phyloP scores from a whole-genome alignment of 2,888 invertebrate genomes.

The Leucoptera coffeella region DNA sequence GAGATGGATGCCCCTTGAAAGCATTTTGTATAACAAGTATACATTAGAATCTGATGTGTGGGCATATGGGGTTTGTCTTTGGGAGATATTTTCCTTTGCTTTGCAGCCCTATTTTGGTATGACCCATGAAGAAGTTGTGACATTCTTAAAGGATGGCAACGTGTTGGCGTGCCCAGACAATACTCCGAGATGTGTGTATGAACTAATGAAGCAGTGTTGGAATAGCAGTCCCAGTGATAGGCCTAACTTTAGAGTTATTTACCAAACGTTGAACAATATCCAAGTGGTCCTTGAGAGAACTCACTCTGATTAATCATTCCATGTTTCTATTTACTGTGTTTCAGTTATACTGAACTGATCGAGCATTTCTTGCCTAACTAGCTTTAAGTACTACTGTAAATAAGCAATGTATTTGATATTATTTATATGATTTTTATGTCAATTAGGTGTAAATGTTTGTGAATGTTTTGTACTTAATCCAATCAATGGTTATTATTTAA shows the following conservation, averaged over 20 bases:
- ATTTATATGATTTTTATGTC: constrained; percentile 7
- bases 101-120: constrained; percentile 95
- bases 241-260: constrained; percentile 79
- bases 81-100: constrained; percentile 96
- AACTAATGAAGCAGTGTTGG: constrained; percentile 93
- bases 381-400: constrained; percentile 2
- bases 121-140: constrained; percentile 95
- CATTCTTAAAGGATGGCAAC: constrained; percentile 89
- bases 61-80: constrained; percentile 94
- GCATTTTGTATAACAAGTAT: constrained; percentile 93
- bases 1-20: constrained; percentile 96
- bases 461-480: too few species aligned
- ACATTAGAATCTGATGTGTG: constrained; percentile 95
- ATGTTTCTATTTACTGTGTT: too few species aligned
- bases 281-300: constrained; percentile 44
- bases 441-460: too few species aligned
- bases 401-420: constrained; percentile 3
- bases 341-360: too few species aligned
- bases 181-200: constrained; percentile 79
- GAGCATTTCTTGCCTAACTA: too few species aligned
- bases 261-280: constrained; percentile 71
- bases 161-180: constrained; percentile 87
- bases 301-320: constrained; percentile 29
- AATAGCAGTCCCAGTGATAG: constrained; percentile 77
- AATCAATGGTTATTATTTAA: too few species aligned